Percentiles rank a stretch among this genome's conserved stretches.
Evolutionary conservation across 2,888 invertebrate genomes (phyloP).

Genomic region (Kuschelorhynchus macadamiae): DNA sequence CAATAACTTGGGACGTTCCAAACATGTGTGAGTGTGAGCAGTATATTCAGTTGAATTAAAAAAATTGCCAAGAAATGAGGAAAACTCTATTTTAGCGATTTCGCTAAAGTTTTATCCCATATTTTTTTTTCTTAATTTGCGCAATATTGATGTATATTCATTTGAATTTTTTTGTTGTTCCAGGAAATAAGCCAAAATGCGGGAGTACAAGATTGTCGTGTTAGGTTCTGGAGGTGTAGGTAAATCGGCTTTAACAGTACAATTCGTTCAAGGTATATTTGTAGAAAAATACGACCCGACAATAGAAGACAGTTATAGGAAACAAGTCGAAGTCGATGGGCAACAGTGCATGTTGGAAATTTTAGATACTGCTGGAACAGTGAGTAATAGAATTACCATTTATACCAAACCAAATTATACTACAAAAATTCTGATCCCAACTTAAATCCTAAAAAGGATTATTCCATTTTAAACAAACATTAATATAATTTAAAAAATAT

Average conservation of each 20-base stretch:
- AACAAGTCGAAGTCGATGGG: slow-evolving; percentile 99
- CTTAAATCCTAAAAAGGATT: too few species aligned
- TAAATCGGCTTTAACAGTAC: slow-evolving; percentile 97
- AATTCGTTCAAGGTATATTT: slow-evolving; percentile 99
- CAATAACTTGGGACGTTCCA: too few species aligned
- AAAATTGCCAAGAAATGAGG: too few species aligned
- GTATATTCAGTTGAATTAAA: too few species aligned
- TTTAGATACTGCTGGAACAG: slow-evolving; percentile 98
- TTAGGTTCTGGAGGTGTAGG: slow-evolving; percentile 99
- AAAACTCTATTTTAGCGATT: too few species aligned
- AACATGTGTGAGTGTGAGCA: too few species aligned
- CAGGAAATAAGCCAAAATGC: slow-evolving; percentile 76
- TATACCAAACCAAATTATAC: too few species aligned
- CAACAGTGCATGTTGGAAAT: slow-evolving; percentile 99
- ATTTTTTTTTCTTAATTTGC: too few species aligned
- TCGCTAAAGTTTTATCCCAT: too few species aligned
- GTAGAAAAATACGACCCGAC: slow-evolving; percentile 99
- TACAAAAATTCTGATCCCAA: too few species aligned
- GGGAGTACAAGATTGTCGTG: slow-evolving; percentile 99
- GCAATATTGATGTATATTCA: too few species aligned
- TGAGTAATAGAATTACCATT: slow-evolving; percentile 67
- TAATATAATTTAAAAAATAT: not conserved
- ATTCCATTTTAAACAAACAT: not conserved
- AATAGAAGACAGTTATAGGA: slow-evolving; percentile 99
- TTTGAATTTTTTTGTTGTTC: slow-evolving; percentile 36